Percentiles rank a stretch among this genome's conserved stretches.
Conservation (phyloP, 2,888 invertebrate species). For the Keiferia lycopersicella region DNA sequence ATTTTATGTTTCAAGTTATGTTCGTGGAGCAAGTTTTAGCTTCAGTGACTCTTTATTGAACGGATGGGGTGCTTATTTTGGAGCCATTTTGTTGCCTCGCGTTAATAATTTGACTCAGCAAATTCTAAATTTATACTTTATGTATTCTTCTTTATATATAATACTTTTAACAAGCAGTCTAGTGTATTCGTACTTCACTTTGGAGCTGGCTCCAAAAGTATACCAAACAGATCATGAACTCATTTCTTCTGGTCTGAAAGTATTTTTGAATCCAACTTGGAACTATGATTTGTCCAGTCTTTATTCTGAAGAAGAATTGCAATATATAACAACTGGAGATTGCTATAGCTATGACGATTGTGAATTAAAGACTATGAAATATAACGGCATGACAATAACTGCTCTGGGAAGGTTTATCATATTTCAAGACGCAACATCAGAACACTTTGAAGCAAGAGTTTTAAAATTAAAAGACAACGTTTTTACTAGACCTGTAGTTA, state of each 20-base stretch:
- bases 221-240: background rate
- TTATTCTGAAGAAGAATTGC: background rate
- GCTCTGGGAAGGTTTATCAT: background rate
- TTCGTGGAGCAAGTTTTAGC: background rate
- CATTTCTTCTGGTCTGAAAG: background rate
- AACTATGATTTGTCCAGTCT: background rate
- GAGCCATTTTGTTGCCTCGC: background rate
- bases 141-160: conserved; percentile 5
- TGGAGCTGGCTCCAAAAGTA: background rate
- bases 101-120: background rate
- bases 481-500: background rate
- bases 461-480: background rate
- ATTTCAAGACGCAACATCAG: background rate
- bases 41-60: background rate
- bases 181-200: background rate
- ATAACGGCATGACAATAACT: background rate
- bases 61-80: background rate
- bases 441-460: background rate
- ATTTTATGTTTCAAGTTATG: background rate
- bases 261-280: background rate
- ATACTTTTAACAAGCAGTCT: background rate
- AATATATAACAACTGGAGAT: background rate
- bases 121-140: background rate
- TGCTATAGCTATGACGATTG: background rate
- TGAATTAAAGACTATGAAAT: background rate